Percentiles rank a stretch among this genome's conserved stretches.
Evolutionary conservation across 2,797 vertebrate species (phyloP).

Genomic region (Morelia viridis): DNA sequence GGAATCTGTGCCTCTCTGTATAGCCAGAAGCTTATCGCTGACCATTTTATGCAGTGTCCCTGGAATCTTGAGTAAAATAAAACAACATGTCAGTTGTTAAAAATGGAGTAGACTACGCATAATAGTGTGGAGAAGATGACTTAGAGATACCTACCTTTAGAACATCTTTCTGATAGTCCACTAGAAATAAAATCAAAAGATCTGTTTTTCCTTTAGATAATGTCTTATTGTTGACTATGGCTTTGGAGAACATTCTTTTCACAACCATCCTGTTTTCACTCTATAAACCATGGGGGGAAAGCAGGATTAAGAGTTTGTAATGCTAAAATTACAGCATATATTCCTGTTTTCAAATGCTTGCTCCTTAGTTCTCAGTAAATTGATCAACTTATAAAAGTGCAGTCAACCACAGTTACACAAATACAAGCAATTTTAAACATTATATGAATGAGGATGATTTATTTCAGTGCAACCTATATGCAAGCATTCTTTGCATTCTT

Average conservation of each 20-base stretch:
- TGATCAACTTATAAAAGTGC: background rate
- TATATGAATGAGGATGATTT: background rate
- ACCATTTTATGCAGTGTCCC: slow-evolving; percentile 91
- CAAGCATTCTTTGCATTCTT: background rate
- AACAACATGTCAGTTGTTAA: slow-evolving; percentile 30
- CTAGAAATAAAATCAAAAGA: slow-evolving; percentile 91
- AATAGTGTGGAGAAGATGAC: background rate
- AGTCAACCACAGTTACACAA: background rate
- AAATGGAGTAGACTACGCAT: background rate
- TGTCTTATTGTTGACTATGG: slow-evolving; percentile 86
- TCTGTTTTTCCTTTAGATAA: slow-evolving; percentile 95
- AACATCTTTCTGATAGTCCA: slow-evolving; percentile 92
- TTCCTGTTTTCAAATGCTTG: background rate
- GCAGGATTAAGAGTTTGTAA: background rate
- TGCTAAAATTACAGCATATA: background rate
- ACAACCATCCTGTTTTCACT: slow-evolving; percentile 96
- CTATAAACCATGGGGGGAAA: slow-evolving; percentile 68
- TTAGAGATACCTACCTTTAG: slow-evolving; percentile 84
- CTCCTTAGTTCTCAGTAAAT: background rate
- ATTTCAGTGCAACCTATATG: background rate
- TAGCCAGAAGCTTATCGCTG: slow-evolving; percentile 84
- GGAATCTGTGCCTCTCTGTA: slow-evolving; percentile 87
- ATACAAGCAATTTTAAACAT: background rate
- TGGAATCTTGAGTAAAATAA: slow-evolving; percentile 81
- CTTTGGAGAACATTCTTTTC: slow-evolving; percentile 90